A percentile compares a stretch with the other conserved stretches of the same genome.
These are phyloP conservation scores for Oophaga sylvatica DNA, from an alignment of 2,797 vertebrate genomes.

Conservation along the genomic window DNA sequence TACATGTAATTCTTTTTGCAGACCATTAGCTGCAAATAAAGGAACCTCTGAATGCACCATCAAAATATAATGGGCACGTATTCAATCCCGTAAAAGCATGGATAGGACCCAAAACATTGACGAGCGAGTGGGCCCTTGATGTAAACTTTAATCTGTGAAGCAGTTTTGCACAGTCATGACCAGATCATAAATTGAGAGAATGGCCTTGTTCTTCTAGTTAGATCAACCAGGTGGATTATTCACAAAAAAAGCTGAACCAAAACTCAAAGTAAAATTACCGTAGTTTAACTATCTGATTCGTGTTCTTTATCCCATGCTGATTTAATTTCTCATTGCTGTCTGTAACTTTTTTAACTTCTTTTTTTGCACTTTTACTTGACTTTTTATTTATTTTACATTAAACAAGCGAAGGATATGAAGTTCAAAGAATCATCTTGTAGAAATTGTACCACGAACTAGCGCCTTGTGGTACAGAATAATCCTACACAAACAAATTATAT, in stretches of 20 bases:
- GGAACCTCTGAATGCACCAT: no score
- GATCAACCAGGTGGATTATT: background rate
- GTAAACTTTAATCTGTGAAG: no score
- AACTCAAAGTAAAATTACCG: background rate
- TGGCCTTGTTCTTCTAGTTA: background rate
- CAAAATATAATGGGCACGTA: no score
- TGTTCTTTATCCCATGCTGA: background rate
- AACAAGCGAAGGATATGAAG: background rate
- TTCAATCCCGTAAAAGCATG: no score
- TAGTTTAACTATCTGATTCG: background rate
- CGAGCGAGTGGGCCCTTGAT: no score
- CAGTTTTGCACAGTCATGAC: background rate
- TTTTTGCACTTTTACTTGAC: conserved; percentile 11
- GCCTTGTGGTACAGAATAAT: conserved; percentile 11
- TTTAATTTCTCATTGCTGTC: background rate
- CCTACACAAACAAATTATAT: conserved; percentile 27
- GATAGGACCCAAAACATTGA: no score
- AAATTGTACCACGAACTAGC: conserved; percentile 8
- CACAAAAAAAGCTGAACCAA: background rate
- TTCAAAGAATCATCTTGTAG: conserved; percentile 7
- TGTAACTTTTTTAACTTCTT: background rate
- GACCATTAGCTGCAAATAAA: no score
- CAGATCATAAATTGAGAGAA: background rate
- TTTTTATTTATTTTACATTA: conserved; percentile 24
- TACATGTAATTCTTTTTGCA: no score